Evolutionary conservation across 2,888 invertebrate species (phyloP), one percentile per base, ranked within the genome.

Genomic region (Dascillus cervinus): DNA sequence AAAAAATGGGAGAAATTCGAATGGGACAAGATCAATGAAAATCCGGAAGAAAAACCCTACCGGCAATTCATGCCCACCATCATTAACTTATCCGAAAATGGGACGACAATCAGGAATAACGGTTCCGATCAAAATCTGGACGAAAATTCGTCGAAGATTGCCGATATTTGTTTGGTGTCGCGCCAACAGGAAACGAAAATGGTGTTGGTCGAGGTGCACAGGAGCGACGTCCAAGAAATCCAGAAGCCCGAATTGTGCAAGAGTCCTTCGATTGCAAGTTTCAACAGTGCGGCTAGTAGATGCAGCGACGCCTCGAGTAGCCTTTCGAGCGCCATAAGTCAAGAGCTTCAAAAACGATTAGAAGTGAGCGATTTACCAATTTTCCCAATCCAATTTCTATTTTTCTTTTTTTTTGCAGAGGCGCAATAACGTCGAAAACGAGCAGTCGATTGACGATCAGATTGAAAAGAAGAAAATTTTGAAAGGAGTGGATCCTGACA

Each of bases 181-280:
- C 63, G 65, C 37, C 68, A 66, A 39, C 63, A 55, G 29, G 71
- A 73, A 44, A 69, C 65, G 37, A 82, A 82, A 60, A 79, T 79
- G 11, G 77, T 83, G 34, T 76, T 80, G 12, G 84, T 83, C 4
- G 84, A 85, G 60, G 82, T 84, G n/a, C 84, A 84, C 56, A 70
- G 73, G 47, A 70, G 65, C 47, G 64, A 66, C 37, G 50, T 54
- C 3, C 62, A 63, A 23, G 62, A 64, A 15, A 39, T 41, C 34
- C 37, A 46, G 14, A 52, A 44, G 44, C 47, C 45, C 39, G 48
- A 53, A 21, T 51, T 55, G 43, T 56, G 40, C 38, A 66, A 61
- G 53, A 67, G 60, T 44, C 52, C 62, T 21, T 65, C 60, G 11
- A 53, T 47, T 28, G 54, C 59, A 36, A 64, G 64, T 49, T 59